These are phyloP conservation scores for Tachysurus fulvidraco DNA, from an alignment of 2,113 vertebrate genomes.

Conservation along the genomic window DNA sequence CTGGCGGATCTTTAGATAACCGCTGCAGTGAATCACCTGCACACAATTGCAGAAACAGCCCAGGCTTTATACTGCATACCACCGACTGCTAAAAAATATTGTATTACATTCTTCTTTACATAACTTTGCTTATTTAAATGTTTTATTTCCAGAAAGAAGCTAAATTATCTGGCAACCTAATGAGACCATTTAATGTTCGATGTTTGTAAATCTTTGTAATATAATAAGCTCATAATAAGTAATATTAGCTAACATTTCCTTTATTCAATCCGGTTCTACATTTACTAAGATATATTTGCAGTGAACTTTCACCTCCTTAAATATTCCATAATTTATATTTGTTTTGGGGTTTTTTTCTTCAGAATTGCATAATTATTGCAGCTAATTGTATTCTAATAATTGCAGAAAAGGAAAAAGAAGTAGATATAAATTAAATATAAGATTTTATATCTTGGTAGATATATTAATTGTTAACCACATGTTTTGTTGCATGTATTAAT, in stretches of 20 bases:
- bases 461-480: neutral
- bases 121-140: neutral
- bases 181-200: neutral
- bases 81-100: neutral
- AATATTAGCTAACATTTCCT: neutral
- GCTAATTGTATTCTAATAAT: too few relatives aligned
- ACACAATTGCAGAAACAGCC: neutral
- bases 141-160: neutral
- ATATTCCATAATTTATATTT: neutral
- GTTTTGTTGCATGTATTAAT: neutral
- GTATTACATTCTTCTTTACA: too few relatives aligned
- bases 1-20: slow-evolving; percentile 91
- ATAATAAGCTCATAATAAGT: neutral
- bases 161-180: neutral
- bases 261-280: neutral
- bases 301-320: neutral
- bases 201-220: neutral
- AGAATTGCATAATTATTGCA: too few relatives aligned
- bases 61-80: neutral
- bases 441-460: neutral
- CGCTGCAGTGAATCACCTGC: slow-evolving; percentile 95
- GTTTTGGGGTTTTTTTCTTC: too few relatives aligned
- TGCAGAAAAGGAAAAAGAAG: neutral
- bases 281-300: neutral
- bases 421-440: neutral